A percentile compares a stretch with the other conserved stretches of the same genome.
These are phyloP conservation scores for Phyllotis vaccarum DNA, from an alignment of 2,797 vertebrate species.

Conservation along the genomic window DNA sequence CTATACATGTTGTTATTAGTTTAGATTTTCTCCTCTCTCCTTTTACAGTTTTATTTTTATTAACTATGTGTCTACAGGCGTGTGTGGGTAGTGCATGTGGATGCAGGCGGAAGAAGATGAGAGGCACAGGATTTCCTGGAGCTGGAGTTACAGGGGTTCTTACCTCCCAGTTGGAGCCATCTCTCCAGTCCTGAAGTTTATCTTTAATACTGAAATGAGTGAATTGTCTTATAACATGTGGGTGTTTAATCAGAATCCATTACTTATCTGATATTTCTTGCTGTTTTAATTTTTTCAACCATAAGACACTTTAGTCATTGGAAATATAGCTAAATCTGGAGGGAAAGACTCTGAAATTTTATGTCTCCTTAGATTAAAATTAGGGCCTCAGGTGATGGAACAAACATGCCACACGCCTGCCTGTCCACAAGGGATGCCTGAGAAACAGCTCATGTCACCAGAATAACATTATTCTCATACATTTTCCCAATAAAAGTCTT, in stretches of 20 bases:
- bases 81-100: too few species aligned
- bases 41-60: not conserved
- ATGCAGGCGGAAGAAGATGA: not conserved
- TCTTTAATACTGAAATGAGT: not conserved
- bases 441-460: not conserved
- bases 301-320: not conserved
- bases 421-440: not conserved
- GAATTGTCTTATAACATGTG: not conserved
- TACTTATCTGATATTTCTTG: conserved; percentile 16
- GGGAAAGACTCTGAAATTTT: conserved; percentile 31
- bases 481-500: conserved; percentile 35
- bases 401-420: not conserved
- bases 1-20: not conserved
- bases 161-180: not conserved
- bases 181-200: not conserved
- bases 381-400: not conserved
- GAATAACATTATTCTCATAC: conserved; percentile 23
- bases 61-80: too few species aligned
- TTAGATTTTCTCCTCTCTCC: conserved; percentile 11
- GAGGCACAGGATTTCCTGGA: not conserved
- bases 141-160: not conserved
- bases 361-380: conserved; percentile 26
- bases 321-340: conserved; percentile 19
- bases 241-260: not conserved
- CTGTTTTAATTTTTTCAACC: conserved; percentile 10